Conservation (phyloP, 92 coral and sea anemone genomes). For the Bergia puertoricense region DNA sequence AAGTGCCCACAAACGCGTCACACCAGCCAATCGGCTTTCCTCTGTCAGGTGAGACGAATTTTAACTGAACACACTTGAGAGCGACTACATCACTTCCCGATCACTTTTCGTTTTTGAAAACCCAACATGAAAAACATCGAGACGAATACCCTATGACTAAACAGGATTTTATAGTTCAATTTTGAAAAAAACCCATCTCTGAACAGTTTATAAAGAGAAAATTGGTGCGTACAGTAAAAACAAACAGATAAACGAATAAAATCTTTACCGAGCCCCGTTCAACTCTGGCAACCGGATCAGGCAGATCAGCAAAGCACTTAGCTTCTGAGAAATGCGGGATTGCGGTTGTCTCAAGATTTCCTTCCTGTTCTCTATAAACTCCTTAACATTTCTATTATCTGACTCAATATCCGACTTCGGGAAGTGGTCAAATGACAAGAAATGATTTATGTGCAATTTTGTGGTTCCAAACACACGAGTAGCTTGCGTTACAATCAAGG, state of each 20-base stretch:
- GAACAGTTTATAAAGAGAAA: too few species aligned
- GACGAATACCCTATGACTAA: too few species aligned
- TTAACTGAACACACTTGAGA: background rate
- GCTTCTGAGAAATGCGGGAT: background rate
- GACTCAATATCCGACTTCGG: background rate
- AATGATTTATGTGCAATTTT: background rate
- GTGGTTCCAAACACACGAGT: background rate
- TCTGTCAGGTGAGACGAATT: background rate
- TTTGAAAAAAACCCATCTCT: background rate
- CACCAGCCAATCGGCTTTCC: background rate
- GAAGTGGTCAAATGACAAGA: background rate
- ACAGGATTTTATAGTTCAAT: too few species aligned
- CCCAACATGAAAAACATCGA: background rate
- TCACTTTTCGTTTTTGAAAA: background rate
- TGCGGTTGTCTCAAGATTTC: slow-evolving; percentile 1
- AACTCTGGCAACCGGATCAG: background rate
- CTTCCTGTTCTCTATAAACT: slow-evolving; percentile 4
- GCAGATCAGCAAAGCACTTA: slow-evolving; percentile 2
- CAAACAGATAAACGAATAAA: too few species aligned
- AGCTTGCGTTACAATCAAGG: background rate
- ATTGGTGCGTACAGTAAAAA: too few species aligned
- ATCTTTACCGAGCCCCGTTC: background rate
- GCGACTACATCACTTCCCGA: background rate
- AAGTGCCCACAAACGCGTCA: background rate
- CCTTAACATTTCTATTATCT: background rate